Evolutionary conservation across 2,797 vertebrate species (phyloP), one percentile per base, ranked within the genome.

Genomic region (Clarias laeviceps): DNA sequence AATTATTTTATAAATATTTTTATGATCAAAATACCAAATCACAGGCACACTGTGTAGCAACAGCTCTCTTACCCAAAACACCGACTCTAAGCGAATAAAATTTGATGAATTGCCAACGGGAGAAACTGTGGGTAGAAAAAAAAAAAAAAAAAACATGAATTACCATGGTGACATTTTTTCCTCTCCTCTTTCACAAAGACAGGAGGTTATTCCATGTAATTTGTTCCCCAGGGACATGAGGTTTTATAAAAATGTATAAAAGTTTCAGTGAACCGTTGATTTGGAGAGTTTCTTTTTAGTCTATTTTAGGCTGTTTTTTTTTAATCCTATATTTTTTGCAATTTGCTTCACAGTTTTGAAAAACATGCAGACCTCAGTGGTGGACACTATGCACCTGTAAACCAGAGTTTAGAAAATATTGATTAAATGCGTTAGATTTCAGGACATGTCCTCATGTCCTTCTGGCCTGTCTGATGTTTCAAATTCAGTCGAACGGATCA

Each of bases 1-100:
- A 56, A 5, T 59, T 57, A 77, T 61, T 66, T 83, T 56, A 94
- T 94, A 86, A 93, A 94, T 94, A 92, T 94, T 14, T 94, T 94
- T 82, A 94, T 92, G 91, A 88, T 85, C 78, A 88, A 84, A 76
- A 27, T 17, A 69, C 86, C 87, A 91, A 93, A 93, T 95, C 93
- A 94, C 94, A 94, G 90, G 82, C 86, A 17, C 34, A 80, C 6
- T 4, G 82, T 3, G 83, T 88, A 87, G 91, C 76, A 87, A 50
- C 87, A 15, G 11, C 14, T 78, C 90, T 85, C 88, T 89, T 83
- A 84, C 88, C 87, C 85, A 66, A 81, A 89, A 90, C 66, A 65
- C 69, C 85, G 84, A 79, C 90, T 86, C 87, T 88, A 88, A 91
- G 92, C 90, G 0, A 40, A 40, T 0, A 84, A 86, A 91, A 92